phyloP scores from a whole-genome alignment of 92 coral and sea anemone genomes.

The Umimayanthus kanabou region DNA sequence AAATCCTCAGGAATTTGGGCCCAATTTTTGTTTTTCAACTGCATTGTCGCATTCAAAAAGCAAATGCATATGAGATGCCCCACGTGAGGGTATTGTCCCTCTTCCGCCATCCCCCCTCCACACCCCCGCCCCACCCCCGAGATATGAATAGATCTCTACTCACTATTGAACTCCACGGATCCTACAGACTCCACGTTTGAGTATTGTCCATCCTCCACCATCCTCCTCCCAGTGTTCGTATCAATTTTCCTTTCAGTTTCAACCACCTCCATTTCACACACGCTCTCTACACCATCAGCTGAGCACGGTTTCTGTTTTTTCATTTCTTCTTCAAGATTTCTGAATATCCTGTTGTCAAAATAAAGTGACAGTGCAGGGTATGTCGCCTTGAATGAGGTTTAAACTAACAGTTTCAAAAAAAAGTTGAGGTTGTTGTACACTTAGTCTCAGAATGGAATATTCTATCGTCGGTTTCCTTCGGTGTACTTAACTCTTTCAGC shows the following conservation, averaged over 20 bases:
- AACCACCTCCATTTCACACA: not conserved
- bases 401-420: not conserved
- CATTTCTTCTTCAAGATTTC: conserved; percentile 39
- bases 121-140: no score
- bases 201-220: not conserved
- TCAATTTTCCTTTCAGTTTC: not conserved
- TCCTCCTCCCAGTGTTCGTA: no score
- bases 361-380: not conserved
- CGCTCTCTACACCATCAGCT: not conserved
- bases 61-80: not conserved
- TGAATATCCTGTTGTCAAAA: conserved; percentile 47
- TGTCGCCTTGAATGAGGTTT: not conserved
- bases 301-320: not conserved
- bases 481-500: no score
- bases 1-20: no score
- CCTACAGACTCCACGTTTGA: not conserved
- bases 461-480: not conserved
- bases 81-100: no score
- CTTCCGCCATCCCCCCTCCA: no score
- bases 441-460: not conserved
- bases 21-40: no score
- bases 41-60: no score
- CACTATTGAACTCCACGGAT: not conserved
- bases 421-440: not conserved
- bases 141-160: not conserved